phyloP scores from a whole-genome alignment of 2,113 vertebrate species.

The Chrysochloris asiatica region DNA sequence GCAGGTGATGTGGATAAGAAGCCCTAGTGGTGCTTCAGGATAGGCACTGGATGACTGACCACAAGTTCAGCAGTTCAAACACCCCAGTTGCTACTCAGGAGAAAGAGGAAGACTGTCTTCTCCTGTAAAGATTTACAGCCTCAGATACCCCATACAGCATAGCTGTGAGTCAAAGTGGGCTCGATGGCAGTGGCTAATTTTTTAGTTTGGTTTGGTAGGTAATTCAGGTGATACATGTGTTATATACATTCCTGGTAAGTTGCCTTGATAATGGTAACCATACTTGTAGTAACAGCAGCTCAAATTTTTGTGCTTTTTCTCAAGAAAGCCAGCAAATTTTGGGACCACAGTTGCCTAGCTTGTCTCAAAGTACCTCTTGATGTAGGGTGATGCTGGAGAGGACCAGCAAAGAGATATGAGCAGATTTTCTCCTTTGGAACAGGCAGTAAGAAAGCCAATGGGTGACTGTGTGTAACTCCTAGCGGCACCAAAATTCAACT shows the following conservation, averaged over 20 bases:
- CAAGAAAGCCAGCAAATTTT: not conserved
- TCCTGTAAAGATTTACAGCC: too few species aligned
- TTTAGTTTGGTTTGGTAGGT: too few species aligned
- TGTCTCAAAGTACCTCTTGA: not conserved
- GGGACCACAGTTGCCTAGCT: not conserved
- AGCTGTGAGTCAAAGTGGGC: too few species aligned
- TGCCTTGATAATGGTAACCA: not conserved
- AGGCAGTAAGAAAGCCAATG: not conserved
- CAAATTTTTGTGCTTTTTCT: slow-evolving; percentile 32
- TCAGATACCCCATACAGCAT: too few species aligned
- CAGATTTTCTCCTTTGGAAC: not conserved
- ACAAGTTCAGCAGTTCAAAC: too few species aligned
- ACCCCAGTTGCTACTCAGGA: too few species aligned
- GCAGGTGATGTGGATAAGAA: not conserved
- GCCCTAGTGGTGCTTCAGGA: too few species aligned
- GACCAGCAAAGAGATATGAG: not conserved
- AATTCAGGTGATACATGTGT: too few species aligned
- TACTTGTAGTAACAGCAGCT: not conserved
- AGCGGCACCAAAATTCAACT: not conserved
- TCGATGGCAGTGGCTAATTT: too few species aligned
- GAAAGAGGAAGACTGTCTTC: too few species aligned
- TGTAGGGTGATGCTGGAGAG: not conserved
- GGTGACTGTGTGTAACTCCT: not conserved
- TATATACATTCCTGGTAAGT: not conserved
- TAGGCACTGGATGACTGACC: not conserved